Evolutionary conservation across 53 echinoderm and acorn worm genomes (phyloP).

Genomic region (Holothuria scabra): DNA sequence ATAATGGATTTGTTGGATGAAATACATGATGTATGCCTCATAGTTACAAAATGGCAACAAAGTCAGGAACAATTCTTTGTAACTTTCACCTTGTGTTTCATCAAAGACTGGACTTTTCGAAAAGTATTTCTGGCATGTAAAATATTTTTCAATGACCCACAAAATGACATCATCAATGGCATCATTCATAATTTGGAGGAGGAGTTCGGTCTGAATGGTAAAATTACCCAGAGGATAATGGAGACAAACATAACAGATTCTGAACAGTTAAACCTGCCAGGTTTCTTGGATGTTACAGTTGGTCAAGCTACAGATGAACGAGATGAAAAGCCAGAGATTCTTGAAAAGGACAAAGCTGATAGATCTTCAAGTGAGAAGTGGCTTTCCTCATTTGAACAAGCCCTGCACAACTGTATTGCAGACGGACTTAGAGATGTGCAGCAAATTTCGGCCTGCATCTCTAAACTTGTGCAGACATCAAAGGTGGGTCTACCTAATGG

Average conservation of each 20-base stretch:
- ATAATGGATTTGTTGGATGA: slow-evolving; percentile 6
- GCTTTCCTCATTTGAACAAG: slow-evolving; percentile 26
- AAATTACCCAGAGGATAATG: slow-evolving; percentile 28
- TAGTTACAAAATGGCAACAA: slow-evolving; percentile 33
- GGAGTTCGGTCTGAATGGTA: slow-evolving; percentile 23
- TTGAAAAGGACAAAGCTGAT: background rate
- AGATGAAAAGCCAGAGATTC: background rate
- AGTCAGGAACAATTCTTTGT: background rate
- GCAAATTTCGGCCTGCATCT: slow-evolving; percentile 12
- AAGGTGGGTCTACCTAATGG: background rate
- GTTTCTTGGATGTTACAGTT: background rate
- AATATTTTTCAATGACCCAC: slow-evolving; percentile 14
- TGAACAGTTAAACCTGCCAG: slow-evolving; percentile 8
- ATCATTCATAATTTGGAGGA: slow-evolving; percentile 11
- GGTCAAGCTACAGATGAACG: background rate
- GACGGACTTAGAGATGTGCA: slow-evolving; percentile 27
- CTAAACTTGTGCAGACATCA: slow-evolving; percentile 9
- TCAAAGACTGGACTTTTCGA: slow-evolving; percentile 25
- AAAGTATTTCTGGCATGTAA: slow-evolving; percentile 15
- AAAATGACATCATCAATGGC: slow-evolving; percentile 1
- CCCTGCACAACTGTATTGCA: slow-evolving; percentile 13
- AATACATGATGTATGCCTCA: slow-evolving; percentile 23
- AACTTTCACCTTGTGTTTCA: slow-evolving; percentile 11
- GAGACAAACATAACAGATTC: background rate
- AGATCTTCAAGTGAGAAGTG: background rate